A percentile compares a stretch with the other conserved stretches of the same genome.
phyloP scores from a whole-genome alignment of 2,113 vertebrate species.

The Pipra filicauda region DNA sequence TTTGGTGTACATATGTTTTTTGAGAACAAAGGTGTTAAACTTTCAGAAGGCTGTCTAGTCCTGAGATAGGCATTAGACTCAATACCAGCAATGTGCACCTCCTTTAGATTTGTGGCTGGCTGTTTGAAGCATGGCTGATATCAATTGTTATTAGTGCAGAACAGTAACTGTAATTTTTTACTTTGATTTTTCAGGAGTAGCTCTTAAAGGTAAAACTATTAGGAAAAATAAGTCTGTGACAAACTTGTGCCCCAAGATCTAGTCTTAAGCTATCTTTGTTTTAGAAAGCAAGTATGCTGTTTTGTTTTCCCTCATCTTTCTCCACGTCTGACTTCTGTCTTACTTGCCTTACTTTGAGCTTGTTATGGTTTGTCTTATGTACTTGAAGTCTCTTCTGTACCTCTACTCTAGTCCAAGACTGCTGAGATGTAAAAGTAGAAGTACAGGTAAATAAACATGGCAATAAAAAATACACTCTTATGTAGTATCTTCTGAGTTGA shows the following conservation, averaged over 20 bases:
- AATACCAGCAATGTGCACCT: not conserved
- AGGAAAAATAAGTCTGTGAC: not conserved
- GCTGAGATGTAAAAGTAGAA: not conserved
- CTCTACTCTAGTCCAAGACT: not conserved
- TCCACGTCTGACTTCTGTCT: not conserved
- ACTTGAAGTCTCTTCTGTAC: not conserved
- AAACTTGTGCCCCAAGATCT: not conserved
- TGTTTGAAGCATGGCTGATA: not conserved
- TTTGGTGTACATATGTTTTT: not conserved
- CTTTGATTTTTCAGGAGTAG: not conserved
- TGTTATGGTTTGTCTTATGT: not conserved
- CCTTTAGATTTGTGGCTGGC: not conserved
- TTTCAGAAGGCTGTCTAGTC: not conserved
- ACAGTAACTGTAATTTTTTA: not conserved
- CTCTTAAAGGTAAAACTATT: not conserved
- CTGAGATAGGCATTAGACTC: not conserved
- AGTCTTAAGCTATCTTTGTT: not conserved
- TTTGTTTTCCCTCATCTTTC: not conserved
- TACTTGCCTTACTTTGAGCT: not conserved
- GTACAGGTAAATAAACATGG: not conserved
- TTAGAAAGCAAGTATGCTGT: not conserved
- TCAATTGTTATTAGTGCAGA: not conserved
- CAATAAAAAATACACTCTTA: not conserved
- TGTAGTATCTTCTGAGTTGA: not conserved
- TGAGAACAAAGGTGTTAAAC: not conserved